A percentile compares a stretch with the other conserved stretches of the same genome.
Conservation (phyloP, 2,888 invertebrate genomes). For the Xanthia icteritia region DNA sequence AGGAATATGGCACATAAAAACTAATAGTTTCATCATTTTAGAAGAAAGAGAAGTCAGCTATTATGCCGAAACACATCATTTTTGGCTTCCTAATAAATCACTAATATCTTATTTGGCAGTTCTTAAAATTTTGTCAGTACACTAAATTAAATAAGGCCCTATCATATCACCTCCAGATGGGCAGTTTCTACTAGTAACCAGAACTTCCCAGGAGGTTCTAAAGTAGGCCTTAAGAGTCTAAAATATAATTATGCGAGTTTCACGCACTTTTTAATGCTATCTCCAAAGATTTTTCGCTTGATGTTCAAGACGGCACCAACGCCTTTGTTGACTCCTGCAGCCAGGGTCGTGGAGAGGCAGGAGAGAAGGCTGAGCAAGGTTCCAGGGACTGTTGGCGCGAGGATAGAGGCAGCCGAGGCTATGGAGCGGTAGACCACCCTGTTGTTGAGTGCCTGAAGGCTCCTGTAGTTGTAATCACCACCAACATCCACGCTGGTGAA, state of each 20-base stretch:
- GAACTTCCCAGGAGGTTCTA: neutral
- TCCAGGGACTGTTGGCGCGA: slow-evolving; percentile 73
- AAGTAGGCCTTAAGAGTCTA: neutral
- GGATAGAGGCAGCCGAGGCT: slow-evolving; percentile 75
- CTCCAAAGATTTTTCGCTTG: slow-evolving; percentile 78
- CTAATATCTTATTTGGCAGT: slow-evolving; percentile 33
- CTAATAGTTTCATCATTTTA: neutral
- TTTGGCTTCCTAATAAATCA: slow-evolving; percentile 7
- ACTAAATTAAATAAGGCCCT: neutral
- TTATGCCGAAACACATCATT: neutral
- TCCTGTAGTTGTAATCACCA: slow-evolving; percentile 85
- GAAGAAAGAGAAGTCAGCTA: slow-evolving; percentile 6
- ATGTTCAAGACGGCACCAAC: slow-evolving; percentile 75
- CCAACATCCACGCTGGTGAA: slow-evolving; percentile 82
- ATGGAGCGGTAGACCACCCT: slow-evolving; percentile 83
- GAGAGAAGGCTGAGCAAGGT: slow-evolving; percentile 73
- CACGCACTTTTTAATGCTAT: slow-evolving; percentile 63
- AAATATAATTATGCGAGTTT: slow-evolving; percentile 41
- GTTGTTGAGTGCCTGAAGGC: slow-evolving; percentile 80
- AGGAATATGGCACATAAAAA: slow-evolving; percentile 27
- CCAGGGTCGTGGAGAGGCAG: slow-evolving; percentile 73
- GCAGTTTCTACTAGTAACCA: neutral
- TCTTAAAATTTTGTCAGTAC: slow-evolving; percentile 15
- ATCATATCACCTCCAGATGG: neutral
- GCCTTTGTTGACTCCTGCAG: slow-evolving; percentile 73